These are phyloP conservation scores for Hyles vespertilio DNA, from an alignment of 1,140 invertebrate genomes.

Conservation along the genomic window DNA sequence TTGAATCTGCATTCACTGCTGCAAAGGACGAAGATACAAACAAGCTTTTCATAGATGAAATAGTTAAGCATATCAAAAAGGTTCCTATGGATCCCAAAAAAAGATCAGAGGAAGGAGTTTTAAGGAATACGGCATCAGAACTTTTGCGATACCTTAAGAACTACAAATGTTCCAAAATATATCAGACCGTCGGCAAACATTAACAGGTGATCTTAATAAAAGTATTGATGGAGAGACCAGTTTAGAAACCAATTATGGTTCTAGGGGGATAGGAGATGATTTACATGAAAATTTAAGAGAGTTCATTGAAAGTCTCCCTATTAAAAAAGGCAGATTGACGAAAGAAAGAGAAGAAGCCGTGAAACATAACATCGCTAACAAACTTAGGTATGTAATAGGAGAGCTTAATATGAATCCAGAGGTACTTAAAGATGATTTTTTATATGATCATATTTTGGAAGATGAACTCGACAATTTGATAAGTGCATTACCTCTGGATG, in stretches of 20 bases:
- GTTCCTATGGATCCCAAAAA: constrained; percentile 5
- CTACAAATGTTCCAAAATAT: constrained; percentile 9
- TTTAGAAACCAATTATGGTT: background rate
- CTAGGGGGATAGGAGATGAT: background rate
- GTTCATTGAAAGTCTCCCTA: constrained; percentile 32
- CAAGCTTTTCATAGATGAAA: constrained; percentile 4
- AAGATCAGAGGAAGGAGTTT: background rate
- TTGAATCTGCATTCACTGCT: background rate
- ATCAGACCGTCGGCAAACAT: background rate
- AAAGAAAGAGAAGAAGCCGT: constrained; percentile 13
- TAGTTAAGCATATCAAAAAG: constrained; percentile 7
- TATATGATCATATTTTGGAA: constrained; percentile 28
- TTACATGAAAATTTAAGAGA: constrained; percentile 37
- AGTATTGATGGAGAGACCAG: constrained; percentile 6
- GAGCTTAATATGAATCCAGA: constrained; percentile 36
- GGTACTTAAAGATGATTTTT: constrained; percentile 30
- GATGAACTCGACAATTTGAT: constrained; percentile 28
- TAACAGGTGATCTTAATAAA: background rate
- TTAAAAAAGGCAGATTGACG: constrained; percentile 7
- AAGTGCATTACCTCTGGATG: constrained; percentile 16
- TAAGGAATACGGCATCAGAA: constrained; percentile 1
- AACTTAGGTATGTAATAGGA: constrained; percentile 35
- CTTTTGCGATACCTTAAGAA: constrained; percentile 6
- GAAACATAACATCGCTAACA: constrained; percentile 33
- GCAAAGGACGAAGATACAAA: background rate